Percentiles rank a stretch among this genome's conserved stretches.
phyloP scores from a whole-genome alignment of 2,888 invertebrate species.

The Leptarthrus brevirostris region DNA sequence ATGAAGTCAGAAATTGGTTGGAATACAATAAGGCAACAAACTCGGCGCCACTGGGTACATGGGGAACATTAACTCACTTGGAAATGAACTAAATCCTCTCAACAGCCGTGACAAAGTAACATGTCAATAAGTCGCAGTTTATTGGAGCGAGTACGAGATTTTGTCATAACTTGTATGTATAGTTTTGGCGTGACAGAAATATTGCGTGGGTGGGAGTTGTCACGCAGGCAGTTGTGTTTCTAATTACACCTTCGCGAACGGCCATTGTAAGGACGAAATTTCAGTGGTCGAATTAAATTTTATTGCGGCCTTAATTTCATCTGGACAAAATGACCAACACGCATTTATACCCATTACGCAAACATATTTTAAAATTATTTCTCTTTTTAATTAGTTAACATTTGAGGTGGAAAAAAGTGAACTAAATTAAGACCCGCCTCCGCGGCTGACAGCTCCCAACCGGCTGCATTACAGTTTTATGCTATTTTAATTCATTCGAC shows the following conservation, averaged over 20 bases:
- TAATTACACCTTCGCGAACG: neutral
- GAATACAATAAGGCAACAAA: too few relatives aligned
- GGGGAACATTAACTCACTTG: too few relatives aligned
- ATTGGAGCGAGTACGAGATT: too few relatives aligned
- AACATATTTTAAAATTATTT: conserved; percentile 28
- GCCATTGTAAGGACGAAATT: neutral
- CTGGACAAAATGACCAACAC: conserved; percentile 11
- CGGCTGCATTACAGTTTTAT: conserved; percentile 21
- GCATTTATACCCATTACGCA: conserved; percentile 25
- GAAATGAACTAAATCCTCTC: too few relatives aligned
- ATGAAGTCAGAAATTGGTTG: conserved; percentile 17
- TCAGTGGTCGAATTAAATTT: neutral
- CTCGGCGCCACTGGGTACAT: too few relatives aligned
- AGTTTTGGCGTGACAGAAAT: neutral
- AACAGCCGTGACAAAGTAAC: neutral
- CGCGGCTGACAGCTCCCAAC: neutral
- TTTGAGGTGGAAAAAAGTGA: conserved; percentile 23
- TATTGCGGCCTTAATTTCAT: neutral
- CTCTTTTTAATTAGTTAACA: conserved; percentile 16
- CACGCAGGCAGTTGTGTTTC: conserved; percentile 1
- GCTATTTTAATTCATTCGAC: conserved; percentile 1
- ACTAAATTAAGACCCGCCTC: conserved; percentile 15
- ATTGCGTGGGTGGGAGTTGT: conserved; percentile 21
- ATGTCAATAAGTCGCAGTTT: neutral
- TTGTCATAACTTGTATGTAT: too few relatives aligned